Percentiles rank a stretch among this genome's conserved stretches.
Evolutionary conservation across 92 coral and sea anemone genomes (phyloP).

Genomic region (Porites rus): DNA sequence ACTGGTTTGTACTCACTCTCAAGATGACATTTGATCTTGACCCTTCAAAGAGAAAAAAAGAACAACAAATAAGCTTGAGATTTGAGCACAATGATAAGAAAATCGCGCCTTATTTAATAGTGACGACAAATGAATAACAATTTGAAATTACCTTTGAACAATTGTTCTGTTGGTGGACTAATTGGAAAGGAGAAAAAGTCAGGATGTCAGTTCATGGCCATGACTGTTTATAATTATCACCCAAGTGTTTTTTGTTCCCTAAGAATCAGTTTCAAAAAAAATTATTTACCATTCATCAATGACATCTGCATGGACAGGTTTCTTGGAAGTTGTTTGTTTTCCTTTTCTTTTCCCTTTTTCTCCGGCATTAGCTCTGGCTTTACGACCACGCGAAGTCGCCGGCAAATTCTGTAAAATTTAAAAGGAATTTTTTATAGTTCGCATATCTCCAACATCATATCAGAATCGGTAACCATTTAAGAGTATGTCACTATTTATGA

Average conservation of each 20-base stretch:
- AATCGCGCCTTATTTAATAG: too few species aligned
- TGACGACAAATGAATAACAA: too few species aligned
- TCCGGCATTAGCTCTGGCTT: not conserved
- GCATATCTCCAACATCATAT: too few species aligned
- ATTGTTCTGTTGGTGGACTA: not conserved
- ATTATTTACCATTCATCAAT: not conserved
- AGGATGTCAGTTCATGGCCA: not conserved
- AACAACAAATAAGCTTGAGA: not conserved
- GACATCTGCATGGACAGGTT: not conserved
- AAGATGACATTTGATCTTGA: slow-evolving; percentile 40
- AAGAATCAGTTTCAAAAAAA: too few species aligned
- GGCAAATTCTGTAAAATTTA: not conserved
- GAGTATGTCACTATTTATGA: too few species aligned
- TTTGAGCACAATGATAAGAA: not conserved
- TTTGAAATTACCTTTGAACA: slow-evolving; percentile 13
- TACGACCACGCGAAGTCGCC: not conserved
- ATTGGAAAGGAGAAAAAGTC: not conserved
- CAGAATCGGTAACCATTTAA: too few species aligned
- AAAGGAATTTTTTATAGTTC: too few species aligned
- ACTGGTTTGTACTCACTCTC: slow-evolving; percentile 14
- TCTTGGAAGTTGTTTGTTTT: slow-evolving; percentile 17
- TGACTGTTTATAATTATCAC: too few species aligned
- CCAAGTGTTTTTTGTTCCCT: too few species aligned
- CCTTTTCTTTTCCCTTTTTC: slow-evolving; percentile 21
- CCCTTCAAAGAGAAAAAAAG: not conserved